Evolutionary conservation across 2,113 vertebrate species (phyloP).

Genomic region (Peromyscus polionotus): DNA sequence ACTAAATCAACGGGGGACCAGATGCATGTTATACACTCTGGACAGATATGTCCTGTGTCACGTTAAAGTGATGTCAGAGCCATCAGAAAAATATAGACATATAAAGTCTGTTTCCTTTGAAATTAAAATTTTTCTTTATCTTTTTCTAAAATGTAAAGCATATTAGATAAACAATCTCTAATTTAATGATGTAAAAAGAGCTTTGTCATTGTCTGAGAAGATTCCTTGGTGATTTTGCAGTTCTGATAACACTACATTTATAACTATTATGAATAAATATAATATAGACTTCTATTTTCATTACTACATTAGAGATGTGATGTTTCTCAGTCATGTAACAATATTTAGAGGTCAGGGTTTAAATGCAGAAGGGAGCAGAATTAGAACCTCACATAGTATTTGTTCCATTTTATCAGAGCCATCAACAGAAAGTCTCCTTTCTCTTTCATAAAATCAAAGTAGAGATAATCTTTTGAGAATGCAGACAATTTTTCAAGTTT

Average conservation of each 20-base stretch:
- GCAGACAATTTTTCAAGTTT: not conserved
- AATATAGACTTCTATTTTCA: slow-evolving; percentile 27
- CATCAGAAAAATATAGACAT: slow-evolving; percentile 23
- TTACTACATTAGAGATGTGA: not conserved
- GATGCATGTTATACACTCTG: slow-evolving; percentile 16
- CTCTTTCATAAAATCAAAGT: not conserved
- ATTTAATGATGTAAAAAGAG: not conserved
- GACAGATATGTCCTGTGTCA: slow-evolving; percentile 14
- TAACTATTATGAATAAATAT: slow-evolving; percentile 1
- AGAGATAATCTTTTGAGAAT: not conserved
- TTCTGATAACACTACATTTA: not conserved
- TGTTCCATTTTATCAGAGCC: not conserved
- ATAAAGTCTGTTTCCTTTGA: not conserved
- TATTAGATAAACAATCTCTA: slow-evolving; percentile 30
- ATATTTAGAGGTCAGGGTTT: not conserved
- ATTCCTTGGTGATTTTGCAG: not conserved
- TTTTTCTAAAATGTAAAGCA: not conserved
- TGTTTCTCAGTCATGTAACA: not conserved
- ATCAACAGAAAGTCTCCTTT: not conserved
- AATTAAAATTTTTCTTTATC: not conserved
- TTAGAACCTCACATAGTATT: not conserved
- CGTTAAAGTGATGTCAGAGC: not conserved
- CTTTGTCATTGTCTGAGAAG: not conserved
- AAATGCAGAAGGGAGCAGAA: not conserved
- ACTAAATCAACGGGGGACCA: not conserved